Conservation (phyloP, 2,797 vertebrate species). For the Aeoliscus strigatus region DNA sequence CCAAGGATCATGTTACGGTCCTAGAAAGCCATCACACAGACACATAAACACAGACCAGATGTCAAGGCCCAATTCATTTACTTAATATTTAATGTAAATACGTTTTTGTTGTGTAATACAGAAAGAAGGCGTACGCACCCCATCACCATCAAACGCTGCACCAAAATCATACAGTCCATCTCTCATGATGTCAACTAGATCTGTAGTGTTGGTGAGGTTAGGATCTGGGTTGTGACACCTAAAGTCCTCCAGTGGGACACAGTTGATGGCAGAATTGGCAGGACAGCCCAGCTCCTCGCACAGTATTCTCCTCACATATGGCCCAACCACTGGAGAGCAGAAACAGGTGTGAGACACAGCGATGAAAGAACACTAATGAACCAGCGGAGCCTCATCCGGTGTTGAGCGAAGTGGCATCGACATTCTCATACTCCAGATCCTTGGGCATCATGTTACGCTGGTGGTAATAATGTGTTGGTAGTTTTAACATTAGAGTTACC, state of each 20-base stretch:
- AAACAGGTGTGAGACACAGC: constrained; percentile 3
- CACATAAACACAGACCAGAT: constrained; percentile 9
- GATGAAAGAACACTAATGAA: neutral
- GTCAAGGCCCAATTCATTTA: constrained; percentile 2
- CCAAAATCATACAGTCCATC: constrained; percentile 90
- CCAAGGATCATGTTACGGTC: constrained; percentile 96
- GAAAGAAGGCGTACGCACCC: constrained; percentile 70
- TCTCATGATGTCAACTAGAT: constrained; percentile 91
- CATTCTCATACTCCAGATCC: neutral
- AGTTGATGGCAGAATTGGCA: constrained; percentile 90
- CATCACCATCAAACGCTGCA: constrained; percentile 93
- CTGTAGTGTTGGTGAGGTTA: constrained; percentile 84
- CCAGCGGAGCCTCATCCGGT: neutral
- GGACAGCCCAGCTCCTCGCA: constrained; percentile 94
- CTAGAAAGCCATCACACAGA: constrained; percentile 60
- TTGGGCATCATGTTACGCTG: too few species aligned
- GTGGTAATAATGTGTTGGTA: too few species aligned
- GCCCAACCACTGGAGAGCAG: constrained; percentile 79
- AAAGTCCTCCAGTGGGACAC: constrained; percentile 89
- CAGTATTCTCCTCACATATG: constrained; percentile 90
- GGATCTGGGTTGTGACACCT: constrained; percentile 90
- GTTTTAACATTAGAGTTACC: too few species aligned
- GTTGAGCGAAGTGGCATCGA: neutral
- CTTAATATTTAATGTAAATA: neutral
- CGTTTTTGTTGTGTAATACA: neutral